phyloP scores from a whole-genome alignment of 2,797 vertebrate genomes.

The Tinamus major region DNA sequence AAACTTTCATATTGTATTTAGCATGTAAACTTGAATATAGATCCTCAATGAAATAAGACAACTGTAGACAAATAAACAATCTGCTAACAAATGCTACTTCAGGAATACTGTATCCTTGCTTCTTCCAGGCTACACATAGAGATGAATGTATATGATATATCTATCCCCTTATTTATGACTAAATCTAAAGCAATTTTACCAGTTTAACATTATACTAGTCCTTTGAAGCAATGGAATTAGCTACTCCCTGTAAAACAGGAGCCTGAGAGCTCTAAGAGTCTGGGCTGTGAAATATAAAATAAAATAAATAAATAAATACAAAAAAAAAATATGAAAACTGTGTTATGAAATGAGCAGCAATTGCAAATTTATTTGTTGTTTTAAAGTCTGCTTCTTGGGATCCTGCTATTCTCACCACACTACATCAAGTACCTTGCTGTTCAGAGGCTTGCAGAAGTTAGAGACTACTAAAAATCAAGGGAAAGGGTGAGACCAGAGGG shows the following conservation, averaged over 20 bases:
- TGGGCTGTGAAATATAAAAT: constrained; percentile 66
- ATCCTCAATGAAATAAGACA: background rate
- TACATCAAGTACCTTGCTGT: constrained; percentile 18
- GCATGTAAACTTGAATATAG: background rate
- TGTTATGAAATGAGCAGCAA: constrained; percentile 63
- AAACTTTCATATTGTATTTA: background rate
- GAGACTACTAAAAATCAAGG: constrained; percentile 24
- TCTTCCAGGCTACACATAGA: constrained; percentile 20
- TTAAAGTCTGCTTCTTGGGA: constrained; percentile 47
- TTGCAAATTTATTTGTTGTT: constrained; percentile 63
- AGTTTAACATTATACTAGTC: constrained; percentile 46
- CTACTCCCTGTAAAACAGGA: constrained; percentile 67
- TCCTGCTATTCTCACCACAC: constrained; percentile 29
- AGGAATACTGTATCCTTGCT: background rate
- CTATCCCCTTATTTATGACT: constrained; percentile 39
- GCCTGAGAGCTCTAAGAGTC: constrained; percentile 63
- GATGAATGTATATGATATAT: constrained; percentile 35
- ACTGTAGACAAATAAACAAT: background rate
- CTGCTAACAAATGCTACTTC: constrained; percentile 10
- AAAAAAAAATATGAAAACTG: constrained; percentile 26
- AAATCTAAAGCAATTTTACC: constrained; percentile 70
- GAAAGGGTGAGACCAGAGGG: background rate
- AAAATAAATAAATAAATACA: background rate
- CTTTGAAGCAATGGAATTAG: constrained; percentile 54
- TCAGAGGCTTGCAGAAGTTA: constrained; percentile 46